A percentile compares a stretch with the other conserved stretches of the same genome.
Evolutionary conservation across 2,797 vertebrate genomes (phyloP).

Genomic region (Pitangus sulphuratus): DNA sequence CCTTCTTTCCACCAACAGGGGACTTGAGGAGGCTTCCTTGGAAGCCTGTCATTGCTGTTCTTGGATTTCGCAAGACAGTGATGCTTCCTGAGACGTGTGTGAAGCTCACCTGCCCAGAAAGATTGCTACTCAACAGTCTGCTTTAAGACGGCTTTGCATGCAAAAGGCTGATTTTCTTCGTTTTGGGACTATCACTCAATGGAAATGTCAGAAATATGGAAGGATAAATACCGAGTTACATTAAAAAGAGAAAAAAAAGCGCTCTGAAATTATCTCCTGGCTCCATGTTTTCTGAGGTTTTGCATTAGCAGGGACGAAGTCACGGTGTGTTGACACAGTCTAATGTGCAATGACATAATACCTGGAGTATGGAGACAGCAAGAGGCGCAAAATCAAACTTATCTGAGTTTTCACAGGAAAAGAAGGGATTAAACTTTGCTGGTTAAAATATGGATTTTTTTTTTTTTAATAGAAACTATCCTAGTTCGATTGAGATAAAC

Average conservation of each 20-base stretch:
- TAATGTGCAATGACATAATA: constrained; percentile 67
- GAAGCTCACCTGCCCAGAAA: constrained; percentile 51
- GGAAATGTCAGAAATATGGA: constrained; percentile 54
- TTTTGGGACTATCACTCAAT: constrained; percentile 55
- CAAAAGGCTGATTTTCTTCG: constrained; percentile 53
- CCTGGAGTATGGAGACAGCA: constrained; percentile 53
- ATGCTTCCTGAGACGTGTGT: not conserved
- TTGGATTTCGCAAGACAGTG: not conserved
- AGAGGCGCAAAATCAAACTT: constrained; percentile 62
- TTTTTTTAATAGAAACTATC: constrained; percentile 37
- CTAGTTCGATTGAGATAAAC: constrained; percentile 69
- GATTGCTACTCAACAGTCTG: constrained; percentile 10
- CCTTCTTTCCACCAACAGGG: not conserved
- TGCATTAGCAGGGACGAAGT: constrained; percentile 62
- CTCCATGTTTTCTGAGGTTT: constrained; percentile 63
- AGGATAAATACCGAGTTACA: constrained; percentile 64
- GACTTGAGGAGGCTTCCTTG: not conserved
- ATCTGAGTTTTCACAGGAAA: constrained; percentile 68
- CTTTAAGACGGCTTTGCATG: constrained; percentile 60
- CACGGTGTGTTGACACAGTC: constrained; percentile 56
- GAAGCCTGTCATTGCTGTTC: not conserved
- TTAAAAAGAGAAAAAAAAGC: constrained; percentile 40
- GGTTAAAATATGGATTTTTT: constrained; percentile 53
- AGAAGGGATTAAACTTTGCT: constrained; percentile 66
- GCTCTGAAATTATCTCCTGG: constrained; percentile 45